These are phyloP conservation scores for Apis laboriosa DNA, from an alignment of 1,140 invertebrate species.

Conservation along the genomic window DNA sequence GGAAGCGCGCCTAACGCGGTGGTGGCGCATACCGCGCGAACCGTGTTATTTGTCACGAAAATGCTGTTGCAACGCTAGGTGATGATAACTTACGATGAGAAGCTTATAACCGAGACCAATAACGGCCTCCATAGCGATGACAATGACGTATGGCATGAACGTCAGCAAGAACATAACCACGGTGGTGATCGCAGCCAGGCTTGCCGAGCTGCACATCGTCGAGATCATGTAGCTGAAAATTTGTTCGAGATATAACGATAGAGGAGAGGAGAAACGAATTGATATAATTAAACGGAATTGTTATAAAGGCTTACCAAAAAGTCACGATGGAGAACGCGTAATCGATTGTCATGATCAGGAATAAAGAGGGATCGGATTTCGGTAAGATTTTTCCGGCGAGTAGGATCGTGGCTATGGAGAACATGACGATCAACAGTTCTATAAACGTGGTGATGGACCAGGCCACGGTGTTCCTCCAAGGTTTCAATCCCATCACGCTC, in stretches of 20 bases:
- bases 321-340: slow-evolving; percentile 83
- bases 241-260: background rate
- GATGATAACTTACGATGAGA: slow-evolving; percentile 80
- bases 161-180: slow-evolving; percentile 84
- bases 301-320: slow-evolving; percentile 81
- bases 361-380: slow-evolving; percentile 80
- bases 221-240: slow-evolving; percentile 85
- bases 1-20: background rate
- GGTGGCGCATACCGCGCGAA: background rate
- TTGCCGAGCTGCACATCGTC: slow-evolving; percentile 84
- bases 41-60: slow-evolving; percentile 18
- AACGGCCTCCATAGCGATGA: slow-evolving; percentile 84
- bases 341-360: slow-evolving; percentile 82
- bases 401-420: slow-evolving; percentile 80
- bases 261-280: too few species aligned
- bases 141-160: slow-evolving; percentile 85
- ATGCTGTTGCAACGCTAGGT: background rate
- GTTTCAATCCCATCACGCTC: slow-evolving; percentile 86
- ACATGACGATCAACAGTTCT: slow-evolving; percentile 81
- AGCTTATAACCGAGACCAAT: slow-evolving; percentile 81
- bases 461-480: slow-evolving; percentile 83
- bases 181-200: slow-evolving; percentile 83
- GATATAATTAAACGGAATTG: background rate
- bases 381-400: slow-evolving; percentile 82
- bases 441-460: slow-evolving; percentile 83